Percentiles rank a stretch among this genome's conserved stretches.
These are phyloP conservation scores for Pelecanoides urinatrix DNA, from an alignment of 2,113 vertebrate genomes.

Conservation along the genomic window DNA sequence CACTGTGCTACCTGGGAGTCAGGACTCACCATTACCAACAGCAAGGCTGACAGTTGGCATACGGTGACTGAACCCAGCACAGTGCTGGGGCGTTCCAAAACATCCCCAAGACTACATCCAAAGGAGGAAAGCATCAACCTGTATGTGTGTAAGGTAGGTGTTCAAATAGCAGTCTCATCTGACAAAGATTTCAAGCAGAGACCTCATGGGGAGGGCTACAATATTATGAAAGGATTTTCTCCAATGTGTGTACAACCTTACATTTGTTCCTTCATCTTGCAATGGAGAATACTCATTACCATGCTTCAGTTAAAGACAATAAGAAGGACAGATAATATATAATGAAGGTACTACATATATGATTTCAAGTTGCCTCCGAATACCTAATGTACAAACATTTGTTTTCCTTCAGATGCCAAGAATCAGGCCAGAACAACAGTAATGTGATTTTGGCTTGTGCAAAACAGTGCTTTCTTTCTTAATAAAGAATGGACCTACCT, in stretches of 20 bases:
- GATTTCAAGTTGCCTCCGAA: background rate
- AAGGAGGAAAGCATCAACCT: background rate
- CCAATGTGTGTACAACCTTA: background rate
- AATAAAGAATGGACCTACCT: background rate
- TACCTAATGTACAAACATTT: background rate
- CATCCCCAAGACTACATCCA: background rate
- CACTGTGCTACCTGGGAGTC: background rate
- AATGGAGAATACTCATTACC: background rate
- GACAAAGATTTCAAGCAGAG: background rate
- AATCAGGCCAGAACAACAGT: background rate
- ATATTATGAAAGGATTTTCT: background rate
- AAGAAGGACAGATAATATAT: background rate
- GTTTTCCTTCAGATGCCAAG: constrained; percentile 6
- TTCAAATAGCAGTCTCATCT: background rate
- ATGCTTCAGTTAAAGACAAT: background rate
- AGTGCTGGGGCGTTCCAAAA: fast-evolving
- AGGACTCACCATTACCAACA: background rate
- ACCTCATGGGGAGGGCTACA: background rate
- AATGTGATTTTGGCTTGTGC: constrained; percentile 4
- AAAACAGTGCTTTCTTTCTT: background rate
- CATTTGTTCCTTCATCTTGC: background rate
- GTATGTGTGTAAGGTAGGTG: fast-evolving
- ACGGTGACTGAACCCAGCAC: fast-evolving
- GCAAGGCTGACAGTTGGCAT: background rate
- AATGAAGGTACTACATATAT: background rate